phyloP scores from a whole-genome alignment of 2,888 invertebrate species.

The Pyrrhosoma nymphula region DNA sequence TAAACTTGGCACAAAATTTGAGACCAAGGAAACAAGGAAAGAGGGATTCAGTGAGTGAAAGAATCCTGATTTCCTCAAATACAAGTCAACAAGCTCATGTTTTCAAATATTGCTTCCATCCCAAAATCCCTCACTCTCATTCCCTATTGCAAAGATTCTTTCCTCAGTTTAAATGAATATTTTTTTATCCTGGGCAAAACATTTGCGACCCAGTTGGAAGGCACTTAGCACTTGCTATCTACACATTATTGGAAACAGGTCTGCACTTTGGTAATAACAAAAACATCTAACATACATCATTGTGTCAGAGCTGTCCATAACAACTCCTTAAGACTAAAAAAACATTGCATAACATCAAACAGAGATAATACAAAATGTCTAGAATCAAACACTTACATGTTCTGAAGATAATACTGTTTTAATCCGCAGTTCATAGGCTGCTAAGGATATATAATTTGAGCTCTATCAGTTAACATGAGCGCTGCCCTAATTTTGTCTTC shows the following conservation, averaged over 20 bases:
- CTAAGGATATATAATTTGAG: conserved; percentile 57
- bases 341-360: conserved; percentile 67
- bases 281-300: conserved; percentile 68
- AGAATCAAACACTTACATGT: conserved; percentile 70
- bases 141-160: conserved; percentile 61
- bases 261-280: conserved; percentile 71
- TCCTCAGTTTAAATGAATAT: conserved; percentile 53
- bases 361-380: conserved; percentile 69
- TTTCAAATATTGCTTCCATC: conserved; percentile 68
- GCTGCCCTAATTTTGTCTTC: conserved; percentile 50
- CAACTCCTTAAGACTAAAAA: conserved; percentile 66
- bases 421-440: conserved; percentile 61
- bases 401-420: conserved; percentile 71
- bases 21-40: conserved; percentile 69
- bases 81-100: conserved; percentile 68
- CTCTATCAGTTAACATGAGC: conserved; percentile 65
- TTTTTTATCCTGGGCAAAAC: conserved; percentile 67
- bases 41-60: conserved; percentile 69
- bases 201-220: conserved; percentile 71
- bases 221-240: conserved; percentile 71
- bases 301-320: conserved; percentile 68
- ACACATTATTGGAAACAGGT: conserved; percentile 70
- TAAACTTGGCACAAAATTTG: conserved; percentile 71
- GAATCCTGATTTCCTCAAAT: conserved; percentile 64
- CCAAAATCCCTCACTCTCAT: conserved; percentile 69